Base-by-base conservation (phyloP, 2,113 vertebrate species). In the Sporophila hypoxantha region DNA sequence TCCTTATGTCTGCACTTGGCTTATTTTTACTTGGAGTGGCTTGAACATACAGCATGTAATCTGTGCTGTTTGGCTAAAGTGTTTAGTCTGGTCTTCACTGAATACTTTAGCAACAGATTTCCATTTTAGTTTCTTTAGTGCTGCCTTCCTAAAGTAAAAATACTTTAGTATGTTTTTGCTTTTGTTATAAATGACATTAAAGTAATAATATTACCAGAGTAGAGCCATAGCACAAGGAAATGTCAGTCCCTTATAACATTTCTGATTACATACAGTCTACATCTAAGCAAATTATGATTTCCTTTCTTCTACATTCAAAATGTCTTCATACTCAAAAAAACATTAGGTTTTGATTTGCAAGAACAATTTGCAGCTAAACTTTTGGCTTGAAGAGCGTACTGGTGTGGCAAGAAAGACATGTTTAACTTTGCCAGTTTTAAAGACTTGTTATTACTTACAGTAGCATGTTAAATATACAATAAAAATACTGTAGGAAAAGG, bases 11-110 rank as follows among this genome's bases (percentile, higher is more conserved):
- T 92, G 66, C 62, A 82, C 27, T 87, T 92, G 62, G 74, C 62
- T 87, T 76, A 21, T n/a, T 85, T 83, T 89, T 22, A 73, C 62
- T 71, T 89, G 70, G 94, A 89, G 60, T 52, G 17, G 47, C 30
- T 91, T 91, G 79, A 93, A 88, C 50, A 76, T 88, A 62, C 27
- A 78, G 23, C n/a, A 17, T 87, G 69, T 93, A 89, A 89, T 93
- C 91, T 94, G 82, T 66, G 82, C 80, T 82, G 50, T 78, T 93
- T 89, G 87, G 76, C 85, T 92, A 12, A 62, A 80, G 42, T 34
- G 30, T 81, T 93, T 79, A 57, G 46, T 76, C 79, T 91, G 71
- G 42, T 82, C 47, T 90, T 84, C 34, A 29, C 85, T 52, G 57
- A 82, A 88, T 71, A 69, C 78, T 78, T 65, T 88, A 67, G 81